Conservation (phyloP, 2,113 vertebrate species). For the Spheniscus mendiculus region DNA sequence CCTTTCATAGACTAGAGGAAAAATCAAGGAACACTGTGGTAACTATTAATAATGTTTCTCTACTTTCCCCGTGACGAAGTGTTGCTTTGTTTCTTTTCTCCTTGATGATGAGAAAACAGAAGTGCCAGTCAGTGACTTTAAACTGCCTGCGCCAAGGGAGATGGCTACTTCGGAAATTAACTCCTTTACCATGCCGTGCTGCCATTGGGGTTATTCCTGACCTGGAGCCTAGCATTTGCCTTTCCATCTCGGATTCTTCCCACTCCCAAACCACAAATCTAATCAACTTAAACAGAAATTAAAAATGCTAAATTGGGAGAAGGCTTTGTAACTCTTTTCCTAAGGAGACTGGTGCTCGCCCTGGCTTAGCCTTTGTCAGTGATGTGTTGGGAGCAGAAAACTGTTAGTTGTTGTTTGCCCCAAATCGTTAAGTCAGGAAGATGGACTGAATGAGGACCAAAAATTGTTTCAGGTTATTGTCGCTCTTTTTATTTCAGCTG, state of each 20-base stretch:
- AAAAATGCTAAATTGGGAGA: neutral
- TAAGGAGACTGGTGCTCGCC: neutral
- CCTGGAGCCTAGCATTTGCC: neutral
- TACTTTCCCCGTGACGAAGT: neutral
- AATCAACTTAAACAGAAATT: neutral
- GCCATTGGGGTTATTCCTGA: neutral
- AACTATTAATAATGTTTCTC: neutral
- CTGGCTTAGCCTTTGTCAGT: neutral
- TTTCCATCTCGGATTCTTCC: neutral
- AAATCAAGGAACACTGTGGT: neutral
- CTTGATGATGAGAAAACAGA: neutral
- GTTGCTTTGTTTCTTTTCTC: constrained; percentile 11
- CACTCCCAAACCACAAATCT: neutral
- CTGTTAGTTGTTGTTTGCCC: neutral
- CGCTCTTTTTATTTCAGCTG: neutral
- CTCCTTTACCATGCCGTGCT: neutral
- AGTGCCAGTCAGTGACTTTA: neutral
- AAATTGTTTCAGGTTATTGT: neutral
- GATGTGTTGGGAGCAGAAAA: neutral
- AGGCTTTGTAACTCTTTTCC: neutral
- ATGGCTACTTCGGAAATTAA: neutral
- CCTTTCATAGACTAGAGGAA: neutral
- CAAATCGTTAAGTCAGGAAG: neutral
- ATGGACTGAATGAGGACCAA: neutral
- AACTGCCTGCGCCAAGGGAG: neutral